phyloP scores from a whole-genome alignment of 1,140 invertebrate species.

The Zaprionus gabonicus region DNA sequence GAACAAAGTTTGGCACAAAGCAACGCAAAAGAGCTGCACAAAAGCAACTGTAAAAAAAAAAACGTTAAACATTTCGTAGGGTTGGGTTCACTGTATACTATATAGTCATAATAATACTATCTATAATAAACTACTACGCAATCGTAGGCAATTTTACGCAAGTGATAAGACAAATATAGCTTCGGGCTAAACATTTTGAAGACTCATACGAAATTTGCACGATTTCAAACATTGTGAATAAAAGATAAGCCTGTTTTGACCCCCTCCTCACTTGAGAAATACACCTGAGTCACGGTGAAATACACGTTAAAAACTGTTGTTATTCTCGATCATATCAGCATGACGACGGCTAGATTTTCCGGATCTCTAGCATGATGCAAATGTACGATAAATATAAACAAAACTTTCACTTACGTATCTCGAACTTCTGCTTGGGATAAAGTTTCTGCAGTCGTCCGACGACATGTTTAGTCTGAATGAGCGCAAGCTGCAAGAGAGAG shows the following conservation, averaged over 20 bases:
- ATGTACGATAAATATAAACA: slow-evolving; percentile 8
- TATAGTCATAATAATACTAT: slow-evolving; percentile 1
- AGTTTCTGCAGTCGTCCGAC: slow-evolving; percentile 89
- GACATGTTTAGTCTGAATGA: slow-evolving; percentile 92
- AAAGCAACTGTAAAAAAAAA: slow-evolving; percentile 21
- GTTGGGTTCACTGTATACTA: background rate
- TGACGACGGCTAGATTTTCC: slow-evolving; percentile 20
- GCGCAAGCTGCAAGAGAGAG: slow-evolving; percentile 88
- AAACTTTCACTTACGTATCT: slow-evolving; percentile 88
- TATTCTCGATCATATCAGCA: slow-evolving; percentile 5
- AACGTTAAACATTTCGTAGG: background rate
- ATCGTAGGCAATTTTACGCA: slow-evolving; percentile 19
- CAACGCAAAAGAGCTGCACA: slow-evolving; percentile 51
- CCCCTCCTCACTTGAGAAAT: slow-evolving; percentile 10
- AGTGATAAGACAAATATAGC: slow-evolving; percentile 26
- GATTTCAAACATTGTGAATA: background rate
- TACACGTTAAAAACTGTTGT: slow-evolving; percentile 8
- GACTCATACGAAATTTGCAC: slow-evolving; percentile 3
- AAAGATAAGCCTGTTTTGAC: background rate
- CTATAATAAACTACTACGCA: slow-evolving; percentile 10
- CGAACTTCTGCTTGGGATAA: slow-evolving; percentile 89
- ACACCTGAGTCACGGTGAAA: slow-evolving; percentile 38
- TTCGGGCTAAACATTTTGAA: slow-evolving; percentile 4
- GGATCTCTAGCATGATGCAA: slow-evolving; percentile 3
- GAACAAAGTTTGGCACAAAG: slow-evolving; percentile 62